phyloP scores from a whole-genome alignment of 37 sponge, comb jelly and placozoan species.

The Chondrilla cf. caribensis region DNA sequence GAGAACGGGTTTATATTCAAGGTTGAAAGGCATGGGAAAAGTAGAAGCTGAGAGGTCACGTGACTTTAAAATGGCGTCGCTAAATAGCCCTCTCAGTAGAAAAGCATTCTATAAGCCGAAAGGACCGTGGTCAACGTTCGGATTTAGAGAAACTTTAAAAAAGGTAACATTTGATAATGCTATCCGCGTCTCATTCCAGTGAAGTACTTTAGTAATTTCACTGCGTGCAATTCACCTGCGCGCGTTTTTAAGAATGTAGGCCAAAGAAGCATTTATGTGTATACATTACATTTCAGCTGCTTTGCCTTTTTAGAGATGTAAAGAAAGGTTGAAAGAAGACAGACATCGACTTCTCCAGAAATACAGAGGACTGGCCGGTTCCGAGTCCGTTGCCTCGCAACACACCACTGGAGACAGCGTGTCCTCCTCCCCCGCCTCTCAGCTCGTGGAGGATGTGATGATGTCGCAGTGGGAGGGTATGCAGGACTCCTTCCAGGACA shows the following conservation, averaged over 20 bases:
- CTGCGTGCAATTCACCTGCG: too few relatives aligned
- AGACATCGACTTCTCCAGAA: conserved; percentile 34
- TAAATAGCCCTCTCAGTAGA: conserved; percentile 6
- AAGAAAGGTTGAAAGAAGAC: conserved; percentile 37
- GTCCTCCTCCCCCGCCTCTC: neutral
- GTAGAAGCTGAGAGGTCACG: too few relatives aligned
- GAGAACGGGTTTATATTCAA: too few relatives aligned
- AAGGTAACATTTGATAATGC: conserved; percentile 30
- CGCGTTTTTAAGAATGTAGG: too few relatives aligned
- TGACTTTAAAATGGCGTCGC: conserved; percentile 4
- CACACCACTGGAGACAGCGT: neutral
- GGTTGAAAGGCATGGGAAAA: too few relatives aligned
- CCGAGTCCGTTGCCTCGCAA: neutral
- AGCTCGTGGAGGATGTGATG: conserved; percentile 51
- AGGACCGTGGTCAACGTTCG: conserved; percentile 21
- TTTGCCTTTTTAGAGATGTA: conserved; percentile 64
- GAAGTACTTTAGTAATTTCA: too few relatives aligned
- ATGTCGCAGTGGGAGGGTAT: conserved; percentile 63
- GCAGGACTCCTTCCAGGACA: conserved; percentile 22
- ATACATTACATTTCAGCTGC: too few relatives aligned
- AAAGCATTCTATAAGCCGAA: conserved; percentile 50
- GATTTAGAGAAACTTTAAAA: conserved; percentile 46
- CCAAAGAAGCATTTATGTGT: too few relatives aligned
- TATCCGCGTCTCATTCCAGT: too few relatives aligned
- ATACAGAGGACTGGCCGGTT: neutral